Conservation (phyloP, 2,888 invertebrate genomes). For the Idaea straminata region DNA sequence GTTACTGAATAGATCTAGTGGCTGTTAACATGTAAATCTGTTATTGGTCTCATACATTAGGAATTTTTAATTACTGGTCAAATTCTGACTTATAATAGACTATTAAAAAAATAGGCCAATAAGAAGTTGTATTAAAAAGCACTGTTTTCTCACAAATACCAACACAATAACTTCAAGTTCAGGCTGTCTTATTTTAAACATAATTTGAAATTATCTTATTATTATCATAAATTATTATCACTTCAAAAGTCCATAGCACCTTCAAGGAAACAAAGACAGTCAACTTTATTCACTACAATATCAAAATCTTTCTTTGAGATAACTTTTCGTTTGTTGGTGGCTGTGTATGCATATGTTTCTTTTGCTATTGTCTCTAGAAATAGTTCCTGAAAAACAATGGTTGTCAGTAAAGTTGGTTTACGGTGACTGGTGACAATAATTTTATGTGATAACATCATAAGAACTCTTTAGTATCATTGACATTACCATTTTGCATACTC, state of each 20-base stretch:
- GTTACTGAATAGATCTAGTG: no score
- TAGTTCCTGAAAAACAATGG: slow-evolving; percentile 89
- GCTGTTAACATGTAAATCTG: no score
- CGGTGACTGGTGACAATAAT: no score
- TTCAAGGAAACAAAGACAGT: slow-evolving; percentile 91
- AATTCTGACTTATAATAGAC: no score
- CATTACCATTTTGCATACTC: no score
- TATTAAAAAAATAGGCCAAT: background rate
- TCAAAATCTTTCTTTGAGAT: slow-evolving; percentile 91
- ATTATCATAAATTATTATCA: no score
- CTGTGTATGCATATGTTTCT: slow-evolving; percentile 87
- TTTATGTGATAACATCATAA: no score
- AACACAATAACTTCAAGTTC: background rate
- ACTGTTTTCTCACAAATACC: background rate
- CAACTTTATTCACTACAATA: slow-evolving; percentile 86
- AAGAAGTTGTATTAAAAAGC: background rate
- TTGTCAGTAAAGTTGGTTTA: no score
- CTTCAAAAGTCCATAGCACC: slow-evolving; percentile 85
- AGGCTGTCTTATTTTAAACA: background rate
- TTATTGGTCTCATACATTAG: no score
- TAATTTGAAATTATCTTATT: slow-evolving; percentile 5
- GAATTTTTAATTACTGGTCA: no score
- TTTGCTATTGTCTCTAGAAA: slow-evolving; percentile 90
- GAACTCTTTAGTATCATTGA: no score
- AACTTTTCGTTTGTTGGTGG: slow-evolving; percentile 89